These are phyloP conservation scores for Oncorhynchus tshawytscha DNA, from an alignment of 2,113 vertebrate species.

Conservation along the genomic window DNA sequence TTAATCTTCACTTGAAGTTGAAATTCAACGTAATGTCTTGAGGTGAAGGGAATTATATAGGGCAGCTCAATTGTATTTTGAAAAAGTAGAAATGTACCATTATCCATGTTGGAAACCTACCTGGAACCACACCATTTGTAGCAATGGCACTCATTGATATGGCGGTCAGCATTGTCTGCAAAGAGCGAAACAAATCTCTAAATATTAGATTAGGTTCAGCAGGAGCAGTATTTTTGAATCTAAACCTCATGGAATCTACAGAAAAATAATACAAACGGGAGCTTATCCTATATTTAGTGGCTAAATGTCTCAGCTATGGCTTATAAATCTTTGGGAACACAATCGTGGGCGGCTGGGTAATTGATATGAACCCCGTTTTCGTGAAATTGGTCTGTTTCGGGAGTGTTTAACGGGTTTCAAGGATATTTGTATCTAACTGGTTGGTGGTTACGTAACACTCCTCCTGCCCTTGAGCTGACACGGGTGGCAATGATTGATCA, in stretches of 20 bases:
- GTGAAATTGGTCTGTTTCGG: constrained; percentile 41
- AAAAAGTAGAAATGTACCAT: not conserved
- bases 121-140: constrained; percentile 95
- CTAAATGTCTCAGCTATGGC: constrained; percentile 33
- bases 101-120: constrained; percentile 56
- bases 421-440: constrained; percentile 36
- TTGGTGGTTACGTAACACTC: constrained; percentile 42
- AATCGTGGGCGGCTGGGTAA: constrained; percentile 21
- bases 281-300: constrained; percentile 22
- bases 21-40: no score
- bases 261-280: not conserved
- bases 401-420: constrained; percentile 10
- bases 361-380: constrained; percentile 37
- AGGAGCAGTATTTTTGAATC: not conserved
- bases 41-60: no score
- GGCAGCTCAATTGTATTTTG: not conserved
- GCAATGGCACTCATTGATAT: constrained; percentile 99
- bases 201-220: no score
- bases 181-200: not conserved
- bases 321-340: constrained; percentile 37
- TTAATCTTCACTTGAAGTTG: no score
- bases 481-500: constrained; percentile 14
- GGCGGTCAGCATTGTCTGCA: constrained; percentile 92
- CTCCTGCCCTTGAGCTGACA: constrained; percentile 19
- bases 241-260: not conserved